Percentiles rank a stretch among this genome's conserved stretches.
phyloP scores from a whole-genome alignment of 2,113 vertebrate species.

The Laticauda laticaudata region DNA sequence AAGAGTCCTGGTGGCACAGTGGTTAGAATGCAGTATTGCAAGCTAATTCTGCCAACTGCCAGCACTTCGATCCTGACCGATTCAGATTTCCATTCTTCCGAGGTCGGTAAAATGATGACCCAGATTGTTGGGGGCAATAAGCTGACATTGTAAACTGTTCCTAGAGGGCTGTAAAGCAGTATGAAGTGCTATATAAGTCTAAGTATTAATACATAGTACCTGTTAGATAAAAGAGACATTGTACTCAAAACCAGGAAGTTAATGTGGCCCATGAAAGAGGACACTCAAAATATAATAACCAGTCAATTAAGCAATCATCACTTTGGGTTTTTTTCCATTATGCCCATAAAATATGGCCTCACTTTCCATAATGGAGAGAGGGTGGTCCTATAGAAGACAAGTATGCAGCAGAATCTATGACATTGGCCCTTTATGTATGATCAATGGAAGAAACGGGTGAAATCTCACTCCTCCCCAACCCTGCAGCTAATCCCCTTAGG shows the following conservation, averaged over 20 bases:
- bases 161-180: neutral
- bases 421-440: neutral
- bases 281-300: neutral
- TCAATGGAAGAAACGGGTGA: neutral
- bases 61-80: neutral
- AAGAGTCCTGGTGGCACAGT: neutral
- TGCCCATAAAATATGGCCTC: neutral
- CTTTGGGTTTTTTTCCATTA: neutral
- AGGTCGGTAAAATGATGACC: neutral
- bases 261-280: neutral
- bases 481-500: neutral
- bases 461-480: neutral
- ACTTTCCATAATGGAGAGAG: neutral
- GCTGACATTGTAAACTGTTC: neutral
- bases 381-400: neutral
- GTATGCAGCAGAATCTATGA: neutral
- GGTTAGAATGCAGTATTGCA: neutral
- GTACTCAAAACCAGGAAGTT: neutral
- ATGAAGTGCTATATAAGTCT: neutral
- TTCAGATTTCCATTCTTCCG: neutral
- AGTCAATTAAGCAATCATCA: neutral
- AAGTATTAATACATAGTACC: neutral
- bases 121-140: neutral
- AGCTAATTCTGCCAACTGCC: neutral
- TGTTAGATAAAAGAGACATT: neutral